Percentiles rank a stretch among this genome's conserved stretches.
Conservation (phyloP, 2,797 vertebrate species). For the Nothura maculosa region DNA sequence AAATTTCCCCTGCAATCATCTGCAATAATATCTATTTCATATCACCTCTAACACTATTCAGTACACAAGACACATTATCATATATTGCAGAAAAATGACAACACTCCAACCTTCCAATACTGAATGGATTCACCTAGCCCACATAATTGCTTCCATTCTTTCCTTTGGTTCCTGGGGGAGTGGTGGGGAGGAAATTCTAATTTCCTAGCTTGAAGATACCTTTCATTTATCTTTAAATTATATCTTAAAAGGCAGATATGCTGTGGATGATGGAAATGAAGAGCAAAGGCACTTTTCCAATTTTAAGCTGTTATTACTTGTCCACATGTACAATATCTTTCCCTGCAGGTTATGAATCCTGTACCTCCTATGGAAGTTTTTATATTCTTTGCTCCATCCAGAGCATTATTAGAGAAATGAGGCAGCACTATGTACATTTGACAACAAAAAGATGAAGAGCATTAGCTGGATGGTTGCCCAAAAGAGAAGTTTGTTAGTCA, state of each 20-base stretch:
- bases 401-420: background rate
- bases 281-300: constrained; percentile 40
- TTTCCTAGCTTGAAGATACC: constrained; percentile 49
- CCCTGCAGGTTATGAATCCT: background rate
- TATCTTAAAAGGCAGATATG: constrained; percentile 53
- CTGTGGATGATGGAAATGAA: constrained; percentile 12
- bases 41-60: background rate
- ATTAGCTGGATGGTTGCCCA: background rate
- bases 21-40: constrained; percentile 1
- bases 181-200: background rate
- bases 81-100: background rate
- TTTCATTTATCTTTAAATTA: constrained; percentile 64
- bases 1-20: constrained; percentile 19
- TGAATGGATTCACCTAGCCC: background rate
- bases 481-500: background rate
- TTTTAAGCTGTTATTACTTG: constrained; percentile 55
- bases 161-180: background rate
- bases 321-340: background rate
- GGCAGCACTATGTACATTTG: background rate
- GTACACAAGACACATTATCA: background rate
- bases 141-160: background rate
- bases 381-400: background rate
- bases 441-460: background rate
- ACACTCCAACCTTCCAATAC: background rate
- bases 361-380: background rate